Evolutionary conservation across 2,113 vertebrate genomes (phyloP).

Genomic region (Sturnira hondurensis): DNA sequence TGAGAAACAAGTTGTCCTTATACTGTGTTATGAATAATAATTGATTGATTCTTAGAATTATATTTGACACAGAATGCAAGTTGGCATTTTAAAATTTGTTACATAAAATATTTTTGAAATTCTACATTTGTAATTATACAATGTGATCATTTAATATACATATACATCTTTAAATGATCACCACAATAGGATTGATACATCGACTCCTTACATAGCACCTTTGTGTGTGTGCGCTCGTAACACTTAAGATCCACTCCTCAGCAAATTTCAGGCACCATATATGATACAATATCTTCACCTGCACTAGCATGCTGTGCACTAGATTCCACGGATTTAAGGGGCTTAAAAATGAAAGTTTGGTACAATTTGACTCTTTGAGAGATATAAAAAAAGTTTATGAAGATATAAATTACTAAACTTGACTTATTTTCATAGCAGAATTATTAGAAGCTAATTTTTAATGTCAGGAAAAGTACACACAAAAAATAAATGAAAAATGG

Average conservation of each 20-base stretch:
- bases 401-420: not conserved
- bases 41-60: not conserved
- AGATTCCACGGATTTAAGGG: not conserved
- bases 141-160: no score
- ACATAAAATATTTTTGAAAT: not conserved
- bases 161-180: no score
- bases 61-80: not conserved
- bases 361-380: not conserved
- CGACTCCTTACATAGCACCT: not conserved
- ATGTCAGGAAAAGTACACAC: not conserved
- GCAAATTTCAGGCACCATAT: not conserved
- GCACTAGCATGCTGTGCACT: not conserved
- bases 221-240: not conserved
- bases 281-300: not conserved
- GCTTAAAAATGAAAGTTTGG: not conserved
- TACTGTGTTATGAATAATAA: not conserved
- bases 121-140: not conserved
- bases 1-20: not conserved
- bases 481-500: not conserved
- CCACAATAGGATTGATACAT: not conserved
- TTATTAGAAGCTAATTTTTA: not conserved
- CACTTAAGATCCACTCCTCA: no score
- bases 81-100: not conserved
- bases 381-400: not conserved
- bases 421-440: not conserved